A percentile compares a stretch with the other conserved stretches of the same genome.
These are phyloP conservation scores for Strigamia transsilvanica DNA, from an alignment of 2,888 invertebrate genomes.

Conservation along the genomic window DNA sequence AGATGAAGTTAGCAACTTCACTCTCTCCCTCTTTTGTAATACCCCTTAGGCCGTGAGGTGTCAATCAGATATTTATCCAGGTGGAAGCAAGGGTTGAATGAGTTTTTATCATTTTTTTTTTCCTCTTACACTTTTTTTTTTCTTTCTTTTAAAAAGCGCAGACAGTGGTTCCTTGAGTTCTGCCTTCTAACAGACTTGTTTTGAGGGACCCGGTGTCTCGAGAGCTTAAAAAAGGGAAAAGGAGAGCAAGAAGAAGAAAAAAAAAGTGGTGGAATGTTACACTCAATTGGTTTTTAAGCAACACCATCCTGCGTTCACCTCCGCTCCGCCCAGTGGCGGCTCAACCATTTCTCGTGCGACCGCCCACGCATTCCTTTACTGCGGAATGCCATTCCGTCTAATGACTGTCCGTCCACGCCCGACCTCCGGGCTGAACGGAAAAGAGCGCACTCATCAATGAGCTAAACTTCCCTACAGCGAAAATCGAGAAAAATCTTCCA, in stretches of 20 bases:
- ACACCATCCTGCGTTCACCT: neutral
- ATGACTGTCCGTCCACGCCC: constrained; percentile 13
- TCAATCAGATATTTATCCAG: constrained; percentile 20
- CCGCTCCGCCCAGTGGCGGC: neutral
- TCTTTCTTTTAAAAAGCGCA: too few species aligned
- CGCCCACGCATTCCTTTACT: constrained; percentile 9
- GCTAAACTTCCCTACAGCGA: neutral
- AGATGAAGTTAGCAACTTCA: constrained; percentile 10
- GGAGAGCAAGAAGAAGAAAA: neutral
- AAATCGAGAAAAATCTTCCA: neutral
- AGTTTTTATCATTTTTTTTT: neutral
- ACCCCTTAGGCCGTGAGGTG: constrained; percentile 13
- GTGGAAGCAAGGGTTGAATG: constrained; percentile 1
- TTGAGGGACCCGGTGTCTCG: constrained; percentile 3
- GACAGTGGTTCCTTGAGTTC: constrained; percentile 5
- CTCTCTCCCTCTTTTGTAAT: constrained; percentile 20
- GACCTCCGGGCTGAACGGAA: constrained; percentile 7
- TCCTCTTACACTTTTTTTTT: too few species aligned
- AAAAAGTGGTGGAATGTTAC: constrained; percentile 13
- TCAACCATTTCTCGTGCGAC: neutral
- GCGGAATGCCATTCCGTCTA: neutral
- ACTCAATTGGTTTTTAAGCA: constrained; percentile 20
- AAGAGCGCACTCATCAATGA: constrained; percentile 20
- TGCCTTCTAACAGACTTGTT: neutral
- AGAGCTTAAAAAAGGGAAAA: neutral